Base-by-base conservation (phyloP, 1,140 invertebrate genomes). In the Antheraea mylitta region DNA sequence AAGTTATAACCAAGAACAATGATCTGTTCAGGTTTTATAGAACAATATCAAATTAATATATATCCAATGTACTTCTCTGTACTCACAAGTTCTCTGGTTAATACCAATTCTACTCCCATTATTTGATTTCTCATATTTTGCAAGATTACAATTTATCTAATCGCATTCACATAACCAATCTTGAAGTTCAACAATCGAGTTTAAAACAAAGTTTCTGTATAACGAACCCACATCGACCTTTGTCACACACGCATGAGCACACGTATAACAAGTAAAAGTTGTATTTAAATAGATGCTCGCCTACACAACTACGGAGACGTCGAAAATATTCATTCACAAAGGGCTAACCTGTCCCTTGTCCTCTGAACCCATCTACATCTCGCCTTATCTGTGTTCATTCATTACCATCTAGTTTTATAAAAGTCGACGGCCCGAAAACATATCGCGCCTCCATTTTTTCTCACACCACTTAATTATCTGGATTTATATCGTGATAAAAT, bases 381-480 rank as follows among this genome's bases (percentile, higher is more conserved):
- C 75, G 69, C 63, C 79, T 90, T 91, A 91, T 91, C 89, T 90
- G 73, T 38, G 77, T 91, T 90, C 89, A 91, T 91, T 91, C 89
- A 91, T 91, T 91, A 90, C 85, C 80, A 90, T 90, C 89, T 89
- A 88, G 82, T 79, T 83, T 85, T 87, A 90, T 90, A 81, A 86
- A 78, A 90, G 78, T 86, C 87, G 86, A 91, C 86, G 87, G 82
- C 66, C 82, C 89, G 85, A 85, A 83, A 87, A 89, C 86, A 82
- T 78, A 89, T 89, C 82, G 85, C 83, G 83, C 87, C 86, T 90
- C 85, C 74, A 90, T 90, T 90, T 91, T 91, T 89, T 91, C 87
- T 91, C 86, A 89, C 89, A 86, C 82, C 83, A 86, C 86, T 91
- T 89, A 91, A 91, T 91, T 91, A 91, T 90, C 85, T 84, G 79